These are phyloP conservation scores for Polypedilum pembai DNA, from an alignment of 1,140 invertebrate genomes.

Conservation along the genomic window DNA sequence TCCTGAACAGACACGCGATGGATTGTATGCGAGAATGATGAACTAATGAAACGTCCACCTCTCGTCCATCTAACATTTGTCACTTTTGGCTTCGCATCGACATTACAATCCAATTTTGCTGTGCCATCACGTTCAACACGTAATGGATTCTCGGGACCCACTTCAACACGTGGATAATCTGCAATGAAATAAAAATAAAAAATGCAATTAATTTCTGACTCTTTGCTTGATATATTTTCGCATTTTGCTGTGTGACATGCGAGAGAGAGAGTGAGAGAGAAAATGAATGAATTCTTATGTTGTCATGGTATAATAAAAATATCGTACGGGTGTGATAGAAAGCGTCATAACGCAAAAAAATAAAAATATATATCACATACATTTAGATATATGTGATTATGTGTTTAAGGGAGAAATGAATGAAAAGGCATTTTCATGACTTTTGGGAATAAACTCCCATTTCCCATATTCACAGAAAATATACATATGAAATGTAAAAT, in stretches of 20 bases:
- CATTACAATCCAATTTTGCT: slow-evolving; percentile 74
- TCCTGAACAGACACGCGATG: slow-evolving; percentile 70
- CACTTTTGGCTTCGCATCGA: slow-evolving; percentile 81
- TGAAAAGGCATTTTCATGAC: slow-evolving; percentile 1
- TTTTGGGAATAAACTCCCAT: neutral
- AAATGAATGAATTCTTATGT: neutral
- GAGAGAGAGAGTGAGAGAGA: neutral
- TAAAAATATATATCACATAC: no score
- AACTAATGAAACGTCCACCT: slow-evolving; percentile 71
- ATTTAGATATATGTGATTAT: neutral
- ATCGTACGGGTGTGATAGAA: neutral
- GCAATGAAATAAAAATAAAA: slow-evolving; percentile 41
- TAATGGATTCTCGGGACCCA: slow-evolving; percentile 82
- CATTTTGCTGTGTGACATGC: slow-evolving; percentile 8
- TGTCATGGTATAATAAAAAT: neutral
- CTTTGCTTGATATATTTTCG: neutral
- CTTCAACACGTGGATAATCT: slow-evolving; percentile 83
- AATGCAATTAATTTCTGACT: slow-evolving; percentile 1
- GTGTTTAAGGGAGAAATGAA: neutral
- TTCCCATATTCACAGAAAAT: neutral
- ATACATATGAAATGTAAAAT: neutral
- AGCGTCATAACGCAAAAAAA: neutral
- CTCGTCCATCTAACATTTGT: slow-evolving; percentile 72
- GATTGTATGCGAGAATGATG: slow-evolving; percentile 65
- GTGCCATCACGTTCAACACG: slow-evolving; percentile 74